phyloP scores from a whole-genome alignment of 2,888 invertebrate species.

The Drosophila hamatofila region DNA sequence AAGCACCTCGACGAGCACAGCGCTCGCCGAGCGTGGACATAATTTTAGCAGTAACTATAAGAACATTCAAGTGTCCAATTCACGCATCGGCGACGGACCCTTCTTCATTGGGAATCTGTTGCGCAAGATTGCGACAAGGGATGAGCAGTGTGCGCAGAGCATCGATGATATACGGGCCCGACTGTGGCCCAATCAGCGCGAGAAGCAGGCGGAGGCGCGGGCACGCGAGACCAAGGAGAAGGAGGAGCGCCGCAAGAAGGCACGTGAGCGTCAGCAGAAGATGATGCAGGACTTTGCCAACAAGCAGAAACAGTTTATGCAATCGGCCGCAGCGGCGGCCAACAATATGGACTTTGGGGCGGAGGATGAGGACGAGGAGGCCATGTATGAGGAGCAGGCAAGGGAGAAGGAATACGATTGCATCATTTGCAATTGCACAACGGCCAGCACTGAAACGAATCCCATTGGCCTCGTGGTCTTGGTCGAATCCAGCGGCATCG shows the following conservation, averaged over 20 bases:
- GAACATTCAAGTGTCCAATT: slow-evolving; percentile 83
- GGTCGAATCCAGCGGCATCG: slow-evolving; percentile 93
- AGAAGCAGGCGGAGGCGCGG: slow-evolving; percentile 91
- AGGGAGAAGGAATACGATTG: slow-evolving; percentile 94
- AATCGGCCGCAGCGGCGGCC: slow-evolving; percentile 87
- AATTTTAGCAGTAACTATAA: slow-evolving; percentile 67
- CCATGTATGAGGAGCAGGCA: slow-evolving; percentile 87
- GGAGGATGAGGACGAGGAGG: slow-evolving; percentile 86
- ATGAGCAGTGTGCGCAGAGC: slow-evolving; percentile 89
- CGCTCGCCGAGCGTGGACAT: slow-evolving; percentile 56
- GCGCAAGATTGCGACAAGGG: slow-evolving; percentile 90
- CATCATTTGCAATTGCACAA: slow-evolving; percentile 97
- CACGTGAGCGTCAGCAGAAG: slow-evolving; percentile 95
- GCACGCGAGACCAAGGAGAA: slow-evolving; percentile 89
- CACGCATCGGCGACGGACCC: slow-evolving; percentile 92
- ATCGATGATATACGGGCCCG: slow-evolving; percentile 90
- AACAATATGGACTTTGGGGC: slow-evolving; percentile 86
- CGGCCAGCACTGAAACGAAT: slow-evolving; percentile 92
- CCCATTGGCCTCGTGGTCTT: slow-evolving; percentile 96
- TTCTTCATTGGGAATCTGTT: slow-evolving; percentile 93
- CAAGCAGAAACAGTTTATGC: slow-evolving; percentile 96
- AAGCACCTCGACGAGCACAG: slow-evolving; percentile 76
- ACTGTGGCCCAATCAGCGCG: slow-evolving; percentile 93
- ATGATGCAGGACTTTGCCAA: slow-evolving; percentile 97
- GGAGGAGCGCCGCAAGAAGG: slow-evolving; percentile 93